Evolutionary conservation across 2,113 vertebrate species (phyloP).

Genomic region (Oryzias celebensis): DNA sequence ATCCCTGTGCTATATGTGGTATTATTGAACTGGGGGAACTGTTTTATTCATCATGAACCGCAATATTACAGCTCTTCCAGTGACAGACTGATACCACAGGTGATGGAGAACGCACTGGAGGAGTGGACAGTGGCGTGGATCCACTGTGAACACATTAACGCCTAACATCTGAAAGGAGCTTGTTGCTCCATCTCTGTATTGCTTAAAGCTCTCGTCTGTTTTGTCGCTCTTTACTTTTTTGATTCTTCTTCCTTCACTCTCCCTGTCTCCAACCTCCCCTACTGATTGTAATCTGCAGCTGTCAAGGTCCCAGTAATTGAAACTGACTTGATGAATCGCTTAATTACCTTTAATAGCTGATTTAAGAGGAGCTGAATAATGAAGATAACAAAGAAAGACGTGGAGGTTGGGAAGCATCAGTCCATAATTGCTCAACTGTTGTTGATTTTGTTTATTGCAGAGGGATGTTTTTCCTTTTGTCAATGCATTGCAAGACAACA

Average conservation of each 20-base stretch:
- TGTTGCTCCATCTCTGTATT: conserved; percentile 4
- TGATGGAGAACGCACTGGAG: conserved; percentile 33
- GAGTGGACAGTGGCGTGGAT: conserved; percentile 44
- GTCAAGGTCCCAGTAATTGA: conserved; percentile 91
- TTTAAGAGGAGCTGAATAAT: conserved; percentile 86
- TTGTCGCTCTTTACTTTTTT: conserved; percentile 45
- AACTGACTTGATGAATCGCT: conserved; percentile 95
- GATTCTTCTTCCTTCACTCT: conserved; percentile 39
- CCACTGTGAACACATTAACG: conserved; percentile 8
- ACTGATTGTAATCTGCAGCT: conserved; percentile 87
- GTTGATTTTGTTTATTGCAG: conserved; percentile 56
- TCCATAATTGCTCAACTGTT: conserved; percentile 80
- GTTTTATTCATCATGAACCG: conserved; percentile 38
- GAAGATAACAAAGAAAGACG: conserved; percentile 83
- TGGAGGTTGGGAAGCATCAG: conserved; percentile 76
- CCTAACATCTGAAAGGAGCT: conserved; percentile 14
- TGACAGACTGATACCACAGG: conserved; percentile 49
- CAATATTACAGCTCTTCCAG: conserved; percentile 18
- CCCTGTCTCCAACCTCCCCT: conserved; percentile 44
- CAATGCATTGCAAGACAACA: conserved; percentile 41
- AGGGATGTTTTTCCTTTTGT: conserved; percentile 22
- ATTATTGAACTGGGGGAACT: conserved; percentile 8
- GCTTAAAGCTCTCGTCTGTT: conserved; percentile 28
- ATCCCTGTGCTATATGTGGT: conserved; percentile 8
- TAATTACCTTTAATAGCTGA: conserved; percentile 92